Conservation (phyloP, 2,113 vertebrate species). For the Herpetotheres cachinnans region DNA sequence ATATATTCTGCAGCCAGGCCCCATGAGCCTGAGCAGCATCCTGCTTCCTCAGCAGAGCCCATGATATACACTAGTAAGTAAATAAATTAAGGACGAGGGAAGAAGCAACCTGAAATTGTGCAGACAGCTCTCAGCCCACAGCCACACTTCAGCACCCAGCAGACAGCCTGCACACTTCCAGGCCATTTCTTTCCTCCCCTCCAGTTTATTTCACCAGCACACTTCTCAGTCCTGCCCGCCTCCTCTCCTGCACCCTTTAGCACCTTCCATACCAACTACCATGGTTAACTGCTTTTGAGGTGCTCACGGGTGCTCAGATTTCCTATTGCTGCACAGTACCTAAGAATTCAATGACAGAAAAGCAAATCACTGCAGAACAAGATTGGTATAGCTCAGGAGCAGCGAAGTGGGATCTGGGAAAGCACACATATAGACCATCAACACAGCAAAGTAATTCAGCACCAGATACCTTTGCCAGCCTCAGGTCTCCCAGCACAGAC, state of each 20-base stretch:
- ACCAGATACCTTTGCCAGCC: neutral
- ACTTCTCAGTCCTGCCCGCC: neutral
- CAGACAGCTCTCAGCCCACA: neutral
- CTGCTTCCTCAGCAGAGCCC: neutral
- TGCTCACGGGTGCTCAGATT: neutral
- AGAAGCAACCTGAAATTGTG: neutral
- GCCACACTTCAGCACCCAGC: neutral
- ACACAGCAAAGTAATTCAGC: neutral
- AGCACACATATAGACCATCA: neutral
- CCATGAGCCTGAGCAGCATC: accelerated
- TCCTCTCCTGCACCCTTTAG: neutral
- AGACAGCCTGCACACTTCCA: neutral
- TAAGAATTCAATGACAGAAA: neutral
- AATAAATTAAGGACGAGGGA: neutral
- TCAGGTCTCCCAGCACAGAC: neutral
- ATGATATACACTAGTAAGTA: neutral
- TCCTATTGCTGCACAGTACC: neutral
- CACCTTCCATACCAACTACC: neutral
- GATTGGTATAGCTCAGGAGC: neutral
- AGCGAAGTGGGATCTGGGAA: neutral
- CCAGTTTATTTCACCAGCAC: neutral
- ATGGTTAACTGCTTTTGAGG: neutral
- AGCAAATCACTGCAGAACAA: neutral
- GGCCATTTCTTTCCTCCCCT: neutral
- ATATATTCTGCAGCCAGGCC: neutral